Percentiles rank a stretch among this genome's conserved stretches.
Conservation (phyloP, 2,113 vertebrate species). For the Pterocles orientalis region DNA sequence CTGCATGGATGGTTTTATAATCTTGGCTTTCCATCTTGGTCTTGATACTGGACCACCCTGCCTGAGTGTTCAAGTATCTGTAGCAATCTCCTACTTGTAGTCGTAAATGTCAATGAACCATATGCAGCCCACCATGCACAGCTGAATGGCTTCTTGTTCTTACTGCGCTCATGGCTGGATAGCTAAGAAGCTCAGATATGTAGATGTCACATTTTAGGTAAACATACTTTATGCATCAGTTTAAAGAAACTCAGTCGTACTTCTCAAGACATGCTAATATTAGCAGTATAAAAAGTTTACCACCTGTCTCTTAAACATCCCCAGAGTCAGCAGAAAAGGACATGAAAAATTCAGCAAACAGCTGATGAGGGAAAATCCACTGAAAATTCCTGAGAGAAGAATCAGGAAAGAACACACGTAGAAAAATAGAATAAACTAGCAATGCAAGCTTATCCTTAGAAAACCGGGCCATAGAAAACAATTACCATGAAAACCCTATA, state of each 20-base stretch:
- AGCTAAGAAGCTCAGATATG: not conserved
- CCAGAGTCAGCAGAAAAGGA: not conserved
- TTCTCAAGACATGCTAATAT: not conserved
- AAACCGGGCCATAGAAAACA: not conserved
- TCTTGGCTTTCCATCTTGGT: slow-evolving; percentile 4
- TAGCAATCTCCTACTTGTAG: slow-evolving; percentile 23
- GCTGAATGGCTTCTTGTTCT: slow-evolving; percentile 33
- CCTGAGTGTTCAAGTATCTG: not conserved
- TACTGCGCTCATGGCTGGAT: not conserved
- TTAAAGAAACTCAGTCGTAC: not conserved
- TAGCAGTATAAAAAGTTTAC: not conserved
- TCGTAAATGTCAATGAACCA: slow-evolving; percentile 40
- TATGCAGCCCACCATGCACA: not conserved
- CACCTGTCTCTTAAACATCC: not conserved
- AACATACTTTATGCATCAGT: not conserved
- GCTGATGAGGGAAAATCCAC: not conserved
- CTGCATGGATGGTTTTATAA: slow-evolving; percentile 28
- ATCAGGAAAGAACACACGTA: not conserved
- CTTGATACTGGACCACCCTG: slow-evolving; percentile 19
- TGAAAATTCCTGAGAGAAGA: not conserved
- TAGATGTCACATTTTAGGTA: not conserved
- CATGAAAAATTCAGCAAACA: not conserved
- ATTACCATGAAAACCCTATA: not conserved
- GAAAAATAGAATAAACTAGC: not conserved
- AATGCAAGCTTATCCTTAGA: not conserved